These are phyloP conservation scores for Cephus nigrinus DNA, from an alignment of 2,888 invertebrate genomes.

Conservation along the genomic window DNA sequence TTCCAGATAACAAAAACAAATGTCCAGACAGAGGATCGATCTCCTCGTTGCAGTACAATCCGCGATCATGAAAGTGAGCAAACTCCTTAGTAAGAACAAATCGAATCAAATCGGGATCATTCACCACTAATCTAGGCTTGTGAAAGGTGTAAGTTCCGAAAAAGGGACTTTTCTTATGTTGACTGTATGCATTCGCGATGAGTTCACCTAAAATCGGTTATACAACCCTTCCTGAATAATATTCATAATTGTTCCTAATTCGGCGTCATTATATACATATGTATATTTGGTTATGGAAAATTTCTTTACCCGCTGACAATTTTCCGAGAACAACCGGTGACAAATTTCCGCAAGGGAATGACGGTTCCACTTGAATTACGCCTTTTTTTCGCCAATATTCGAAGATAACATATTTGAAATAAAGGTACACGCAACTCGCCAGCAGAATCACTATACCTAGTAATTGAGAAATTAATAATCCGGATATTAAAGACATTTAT, in stretches of 20 bases:
- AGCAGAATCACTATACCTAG: not conserved
- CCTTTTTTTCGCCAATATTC: slow-evolving; percentile 45
- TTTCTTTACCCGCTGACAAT: slow-evolving; percentile 30
- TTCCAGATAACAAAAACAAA: slow-evolving; percentile 51
- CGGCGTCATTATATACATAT: not conserved
- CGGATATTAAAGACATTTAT: too few relatives aligned
- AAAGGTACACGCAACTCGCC: slow-evolving; percentile 32
- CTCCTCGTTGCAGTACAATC: slow-evolving; percentile 49
- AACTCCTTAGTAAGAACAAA: slow-evolving; percentile 58
- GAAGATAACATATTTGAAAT: slow-evolving; percentile 40
- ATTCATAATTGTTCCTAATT: not conserved
- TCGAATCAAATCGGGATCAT: slow-evolving; percentile 56
- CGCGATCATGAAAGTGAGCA: slow-evolving; percentile 56
- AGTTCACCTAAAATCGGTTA: slow-evolving; percentile 37
- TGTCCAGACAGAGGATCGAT: slow-evolving; percentile 54
- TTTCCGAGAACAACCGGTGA: slow-evolving; percentile 29
- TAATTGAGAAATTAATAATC: not conserved
- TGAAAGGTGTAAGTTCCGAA: slow-evolving; percentile 50
- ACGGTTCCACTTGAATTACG: slow-evolving; percentile 36
- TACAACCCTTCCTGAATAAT: not conserved
- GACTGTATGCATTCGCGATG: slow-evolving; percentile 36
- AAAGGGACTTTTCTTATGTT: slow-evolving; percentile 39
- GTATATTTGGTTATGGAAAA: not conserved
- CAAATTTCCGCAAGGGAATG: slow-evolving; percentile 40
- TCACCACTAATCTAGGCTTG: slow-evolving; percentile 49